Percentiles rank a stretch among this genome's conserved stretches.
Conservation (phyloP, 37 sponge, comb jelly and placozoan genomes). For the Beroe forskalii region DNA sequence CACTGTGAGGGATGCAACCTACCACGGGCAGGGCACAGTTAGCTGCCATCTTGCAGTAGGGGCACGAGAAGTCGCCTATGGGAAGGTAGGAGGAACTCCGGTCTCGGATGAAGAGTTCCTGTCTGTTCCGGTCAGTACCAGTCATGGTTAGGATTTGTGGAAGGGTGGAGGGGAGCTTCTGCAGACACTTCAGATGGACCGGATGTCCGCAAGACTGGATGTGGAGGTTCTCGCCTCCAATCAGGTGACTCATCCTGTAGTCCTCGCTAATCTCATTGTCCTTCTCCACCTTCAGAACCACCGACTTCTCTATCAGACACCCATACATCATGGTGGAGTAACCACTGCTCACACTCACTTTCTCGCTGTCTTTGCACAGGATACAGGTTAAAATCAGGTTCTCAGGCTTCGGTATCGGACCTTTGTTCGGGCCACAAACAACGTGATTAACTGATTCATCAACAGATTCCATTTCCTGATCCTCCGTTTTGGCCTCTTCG, state of each 20-base stretch:
- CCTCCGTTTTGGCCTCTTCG: constrained; percentile 4
- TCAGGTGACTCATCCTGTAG: constrained; percentile 33
- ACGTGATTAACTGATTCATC: background rate
- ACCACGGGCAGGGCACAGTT: constrained; percentile 54
- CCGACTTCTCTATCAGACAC: constrained; percentile 49
- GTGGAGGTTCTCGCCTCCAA: constrained; percentile 48
- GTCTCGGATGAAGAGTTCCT: background rate
- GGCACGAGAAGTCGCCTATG: constrained; percentile 28
- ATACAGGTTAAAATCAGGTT: constrained; percentile 2
- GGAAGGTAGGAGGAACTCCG: background rate
- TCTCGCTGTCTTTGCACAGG: constrained; percentile 55
- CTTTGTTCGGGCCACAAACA: constrained; percentile 46
- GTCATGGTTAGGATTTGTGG: constrained; percentile 37
- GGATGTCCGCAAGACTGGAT: constrained; percentile 64
- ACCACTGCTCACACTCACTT: background rate
- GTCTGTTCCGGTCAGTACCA: background rate
- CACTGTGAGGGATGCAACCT: background rate
- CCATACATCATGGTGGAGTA: constrained; percentile 56
- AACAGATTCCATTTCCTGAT: background rate
- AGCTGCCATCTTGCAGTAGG: constrained; percentile 56
- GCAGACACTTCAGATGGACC: constrained; percentile 37
- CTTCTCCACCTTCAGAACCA: constrained; percentile 41
- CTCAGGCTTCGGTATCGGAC: constrained; percentile 22
- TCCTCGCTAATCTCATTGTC: constrained; percentile 6
- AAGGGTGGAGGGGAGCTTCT: constrained; percentile 22